Evolutionary conservation across 2,113 vertebrate genomes (phyloP).

Genomic region (Columba janthina): DNA sequence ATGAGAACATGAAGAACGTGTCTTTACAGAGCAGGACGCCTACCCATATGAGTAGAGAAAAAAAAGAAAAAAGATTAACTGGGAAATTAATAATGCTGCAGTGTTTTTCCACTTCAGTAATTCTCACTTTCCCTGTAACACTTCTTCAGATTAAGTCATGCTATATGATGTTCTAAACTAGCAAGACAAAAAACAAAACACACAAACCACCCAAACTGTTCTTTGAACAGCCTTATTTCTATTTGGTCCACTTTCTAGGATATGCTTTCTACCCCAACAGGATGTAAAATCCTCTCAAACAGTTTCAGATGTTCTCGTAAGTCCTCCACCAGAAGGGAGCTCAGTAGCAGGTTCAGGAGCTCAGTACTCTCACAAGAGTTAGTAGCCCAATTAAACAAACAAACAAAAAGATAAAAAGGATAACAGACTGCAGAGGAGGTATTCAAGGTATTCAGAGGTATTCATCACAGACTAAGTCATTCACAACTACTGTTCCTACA

Average conservation of each 20-base stretch:
- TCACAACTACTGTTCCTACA: accelerated
- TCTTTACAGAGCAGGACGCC: not conserved
- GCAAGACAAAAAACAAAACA: too few species aligned
- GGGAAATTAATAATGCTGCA: not conserved
- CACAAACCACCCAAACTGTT: not conserved
- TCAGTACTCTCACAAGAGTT: not conserved
- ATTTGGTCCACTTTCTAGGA: not conserved
- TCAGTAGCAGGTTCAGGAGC: not conserved
- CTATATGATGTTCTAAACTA: not conserved
- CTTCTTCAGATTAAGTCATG: not conserved
- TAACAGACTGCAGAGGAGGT: not conserved
- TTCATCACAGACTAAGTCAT: not conserved
- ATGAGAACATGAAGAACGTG: not conserved
- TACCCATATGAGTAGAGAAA: not conserved
- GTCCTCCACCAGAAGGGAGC: not conserved
- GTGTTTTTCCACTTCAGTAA: not conserved
- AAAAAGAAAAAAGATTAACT: not conserved
- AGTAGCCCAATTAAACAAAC: not conserved
- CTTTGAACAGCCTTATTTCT: not conserved
- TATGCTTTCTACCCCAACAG: not conserved
- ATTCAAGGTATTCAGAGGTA: not conserved
- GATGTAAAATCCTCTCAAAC: not conserved
- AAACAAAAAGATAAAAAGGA: not conserved
- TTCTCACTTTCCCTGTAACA: not conserved
- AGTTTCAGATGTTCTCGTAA: not conserved